These are phyloP conservation scores for Frieseomelitta varia DNA, from an alignment of 1,140 invertebrate genomes.

Conservation along the genomic window DNA sequence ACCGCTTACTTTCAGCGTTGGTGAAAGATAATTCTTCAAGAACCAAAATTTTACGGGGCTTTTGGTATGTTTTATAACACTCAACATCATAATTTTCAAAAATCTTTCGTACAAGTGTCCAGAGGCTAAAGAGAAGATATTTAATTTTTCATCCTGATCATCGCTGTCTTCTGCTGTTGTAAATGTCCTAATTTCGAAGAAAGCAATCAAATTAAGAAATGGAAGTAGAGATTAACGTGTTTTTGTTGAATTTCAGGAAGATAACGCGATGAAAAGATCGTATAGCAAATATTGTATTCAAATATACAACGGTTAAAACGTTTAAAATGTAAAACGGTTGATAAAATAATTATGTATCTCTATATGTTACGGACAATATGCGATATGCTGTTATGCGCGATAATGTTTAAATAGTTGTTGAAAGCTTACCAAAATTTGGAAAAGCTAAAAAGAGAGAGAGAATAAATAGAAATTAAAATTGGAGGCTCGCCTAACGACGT, in stretches of 20 bases:
- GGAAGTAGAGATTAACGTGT: not conserved
- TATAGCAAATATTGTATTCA: not conserved
- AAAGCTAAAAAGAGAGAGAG: conserved; percentile 77
- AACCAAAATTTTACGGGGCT: conserved; percentile 99
- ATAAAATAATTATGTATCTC: not conserved
- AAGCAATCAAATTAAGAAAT: conserved; percentile 5
- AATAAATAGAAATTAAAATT: conserved; percentile 73
- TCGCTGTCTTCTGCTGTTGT: conserved; percentile 84
- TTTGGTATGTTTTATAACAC: conserved; percentile 97
- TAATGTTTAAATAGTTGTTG: conserved; percentile 66
- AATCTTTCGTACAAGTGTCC: conserved; percentile 99
- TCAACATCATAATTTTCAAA: conserved; percentile 99
- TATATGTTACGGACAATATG: not conserved
- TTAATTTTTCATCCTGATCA: conserved; percentile 92
- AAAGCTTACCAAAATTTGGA: conserved; percentile 80
- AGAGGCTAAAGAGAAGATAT: conserved; percentile 99
- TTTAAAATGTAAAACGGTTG: not conserved
- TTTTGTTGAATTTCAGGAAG: not conserved
- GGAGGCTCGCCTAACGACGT: conserved; percentile 44
- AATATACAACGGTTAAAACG: not conserved
- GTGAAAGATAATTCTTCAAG: conserved; percentile 99
- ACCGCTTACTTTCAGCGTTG: conserved; percentile 91
- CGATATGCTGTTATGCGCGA: not conserved
- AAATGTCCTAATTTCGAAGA: conserved; percentile 86
- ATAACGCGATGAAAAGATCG: not conserved